Conservation (phyloP, 2,113 vertebrate genomes). For the Balaenoptera acutorostrata region DNA sequence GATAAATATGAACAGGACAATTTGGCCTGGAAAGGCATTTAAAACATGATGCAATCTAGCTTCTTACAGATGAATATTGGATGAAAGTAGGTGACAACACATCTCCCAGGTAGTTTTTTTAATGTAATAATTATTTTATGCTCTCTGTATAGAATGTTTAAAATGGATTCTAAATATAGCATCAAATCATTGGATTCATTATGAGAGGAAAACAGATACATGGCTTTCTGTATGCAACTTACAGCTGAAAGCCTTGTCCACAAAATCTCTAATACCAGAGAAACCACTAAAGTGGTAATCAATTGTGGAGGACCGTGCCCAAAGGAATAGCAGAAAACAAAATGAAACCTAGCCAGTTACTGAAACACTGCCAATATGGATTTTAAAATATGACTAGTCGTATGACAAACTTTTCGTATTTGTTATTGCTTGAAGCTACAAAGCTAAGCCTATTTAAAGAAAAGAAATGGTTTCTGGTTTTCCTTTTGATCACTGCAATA, state of each 20-base stretch:
- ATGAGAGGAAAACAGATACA: not conserved
- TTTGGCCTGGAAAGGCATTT: not conserved
- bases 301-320: not conserved
- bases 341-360: constrained; percentile 30
- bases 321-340: not conserved
- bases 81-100: not conserved
- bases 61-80: not conserved
- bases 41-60: not conserved
- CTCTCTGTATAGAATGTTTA: constrained; percentile 3
- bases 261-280: constrained; percentile 32
- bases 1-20: not conserved
- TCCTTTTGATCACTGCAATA: not conserved
- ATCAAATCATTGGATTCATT: constrained; percentile 13
- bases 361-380: not conserved
- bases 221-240: constrained; percentile 29
- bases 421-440: not conserved
- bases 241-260: constrained; percentile 11
- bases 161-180: constrained; percentile 27
- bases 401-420: constrained; percentile 19
- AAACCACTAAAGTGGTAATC: constrained; percentile 52
- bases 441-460: not conserved
- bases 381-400: constrained; percentile 40
- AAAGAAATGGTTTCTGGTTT: not conserved
- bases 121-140: constrained; percentile 25
- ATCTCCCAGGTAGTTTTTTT: not conserved